Base-by-base conservation (phyloP, 1,140 invertebrate species). In the Drosophila nannoptera region DNA sequence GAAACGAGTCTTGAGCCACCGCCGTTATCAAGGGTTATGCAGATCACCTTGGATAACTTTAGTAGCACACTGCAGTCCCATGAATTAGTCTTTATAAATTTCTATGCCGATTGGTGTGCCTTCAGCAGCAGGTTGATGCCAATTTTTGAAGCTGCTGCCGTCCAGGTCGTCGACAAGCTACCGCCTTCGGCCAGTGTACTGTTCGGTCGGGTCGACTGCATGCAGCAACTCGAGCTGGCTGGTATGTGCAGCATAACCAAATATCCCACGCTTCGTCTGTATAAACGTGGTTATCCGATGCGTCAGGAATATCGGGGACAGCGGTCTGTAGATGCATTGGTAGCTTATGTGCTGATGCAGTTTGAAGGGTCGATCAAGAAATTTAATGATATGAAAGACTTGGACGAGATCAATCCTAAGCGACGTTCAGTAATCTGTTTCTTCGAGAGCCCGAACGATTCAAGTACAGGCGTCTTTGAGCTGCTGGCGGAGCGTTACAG, bases 61-160 rank as follows among this genome's bases (percentile, higher is more conserved):
- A 73, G 75, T 7, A 45, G 14, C 9, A 75, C 62, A 1, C 7
- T 83, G 48, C 14, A 32, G 5, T 31, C 58, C 0, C 32, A 70
- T 22, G 68, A 83, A 45, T 60, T 83, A 46, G 65, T 78, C 4
- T 75, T 83, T 2, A 35, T 78, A 8, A 75, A 83, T 40, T 83
- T 83, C 43, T 75, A 82, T 58, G 78, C 78, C n/a, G 63, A 84
- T 8, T 82, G 78, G 78, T 82, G 78, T 40, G 56, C 35, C 9
- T 82, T 82, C 7, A 82, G 78, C 12, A 8, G 5, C 0, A 35
- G 48, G 4, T 5, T 82, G 32, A 31, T 12, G 7, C 78, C 78
- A 4, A 72, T 82, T n/a, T 82, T 77, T 8, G 71, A 75, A 22
- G 14, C 43, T 12, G 75, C 78, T 0, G 78, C 71, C 0, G 32